A percentile compares a stretch with the other conserved stretches of the same genome.
Evolutionary conservation across 2,888 invertebrate species (phyloP).

Genomic region (Neelides folsomi): DNA sequence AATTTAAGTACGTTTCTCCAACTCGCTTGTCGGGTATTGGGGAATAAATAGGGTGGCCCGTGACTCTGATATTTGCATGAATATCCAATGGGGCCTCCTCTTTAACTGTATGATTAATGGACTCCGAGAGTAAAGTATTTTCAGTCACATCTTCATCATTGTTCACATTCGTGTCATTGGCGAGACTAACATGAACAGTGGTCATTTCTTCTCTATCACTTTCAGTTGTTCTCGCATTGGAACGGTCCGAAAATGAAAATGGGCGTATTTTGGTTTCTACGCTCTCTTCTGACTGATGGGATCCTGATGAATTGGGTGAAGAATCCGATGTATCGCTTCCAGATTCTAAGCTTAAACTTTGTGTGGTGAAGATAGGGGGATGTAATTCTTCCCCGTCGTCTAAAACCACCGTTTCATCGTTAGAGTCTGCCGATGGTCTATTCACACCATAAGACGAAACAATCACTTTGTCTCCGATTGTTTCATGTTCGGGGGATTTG

Average conservation of each 20-base stretch:
- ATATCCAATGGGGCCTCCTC: no score
- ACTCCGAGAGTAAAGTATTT: constrained; percentile 1
- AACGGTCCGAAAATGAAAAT: no score
- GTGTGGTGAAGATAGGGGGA: constrained; percentile 10
- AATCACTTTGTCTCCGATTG: background rate
- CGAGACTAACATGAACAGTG: constrained; percentile 15
- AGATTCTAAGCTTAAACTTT: constrained; percentile 3
- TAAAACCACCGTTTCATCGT: background rate
- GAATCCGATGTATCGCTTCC: background rate
- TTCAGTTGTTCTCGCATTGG: background rate
- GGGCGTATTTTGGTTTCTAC: no score
- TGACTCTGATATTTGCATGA: no score
- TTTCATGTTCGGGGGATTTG: background rate
- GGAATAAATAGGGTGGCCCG: no score
- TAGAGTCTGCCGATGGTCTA: background rate
- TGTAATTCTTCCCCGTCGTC: background rate
- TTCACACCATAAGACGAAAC: constrained; percentile 1
- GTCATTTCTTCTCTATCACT: constrained; percentile 13
- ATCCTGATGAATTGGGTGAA: background rate
- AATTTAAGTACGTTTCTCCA: no score
- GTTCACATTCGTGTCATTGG: constrained; percentile 24
- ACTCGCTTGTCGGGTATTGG: no score
- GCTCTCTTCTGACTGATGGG: constrained; percentile 1
- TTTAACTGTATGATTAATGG: no score
- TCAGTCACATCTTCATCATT: constrained; percentile 14